These are phyloP conservation scores for Thamnophis sirtalis DNA, from an alignment of 2,113 vertebrate species.

Conservation along the genomic window DNA sequence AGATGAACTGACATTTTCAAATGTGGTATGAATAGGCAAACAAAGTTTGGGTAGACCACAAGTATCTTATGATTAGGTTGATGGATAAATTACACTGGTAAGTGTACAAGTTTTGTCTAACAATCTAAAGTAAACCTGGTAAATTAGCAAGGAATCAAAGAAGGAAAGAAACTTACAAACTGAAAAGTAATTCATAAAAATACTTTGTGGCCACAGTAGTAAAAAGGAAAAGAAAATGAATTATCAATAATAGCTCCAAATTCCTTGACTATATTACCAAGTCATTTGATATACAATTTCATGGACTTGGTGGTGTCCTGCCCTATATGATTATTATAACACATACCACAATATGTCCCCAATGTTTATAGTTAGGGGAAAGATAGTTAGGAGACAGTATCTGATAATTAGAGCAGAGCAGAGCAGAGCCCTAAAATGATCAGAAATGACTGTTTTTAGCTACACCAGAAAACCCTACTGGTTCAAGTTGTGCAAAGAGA, in stretches of 20 bases:
- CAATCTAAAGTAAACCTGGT: conserved; percentile 48
- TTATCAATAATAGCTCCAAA: background rate
- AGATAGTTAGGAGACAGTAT: background rate
- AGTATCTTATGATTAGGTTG: conserved; percentile 70
- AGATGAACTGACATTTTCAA: conserved; percentile 77
- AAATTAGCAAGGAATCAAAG: conserved; percentile 30
- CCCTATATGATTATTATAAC: background rate
- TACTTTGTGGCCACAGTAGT: background rate
- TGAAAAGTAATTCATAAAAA: conserved; percentile 18
- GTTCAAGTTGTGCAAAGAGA: background rate
- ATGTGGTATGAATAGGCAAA: conserved; percentile 71
- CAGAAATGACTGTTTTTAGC: background rate
- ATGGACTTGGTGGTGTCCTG: background rate
- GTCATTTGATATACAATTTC: background rate
- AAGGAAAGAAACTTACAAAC: background rate
- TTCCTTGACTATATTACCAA: background rate
- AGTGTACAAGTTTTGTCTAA: conserved; percentile 58
- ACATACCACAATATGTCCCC: background rate
- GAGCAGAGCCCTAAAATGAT: too few relatives aligned
- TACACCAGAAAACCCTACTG: background rate
- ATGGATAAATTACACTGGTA: conserved; percentile 58
- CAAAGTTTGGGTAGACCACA: conserved; percentile 69
- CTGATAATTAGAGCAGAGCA: background rate
- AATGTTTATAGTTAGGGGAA: background rate
- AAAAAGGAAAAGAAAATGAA: background rate